Evolutionary conservation across 2,888 invertebrate species (phyloP).

Genomic region (Petrophora chlorosata): DNA sequence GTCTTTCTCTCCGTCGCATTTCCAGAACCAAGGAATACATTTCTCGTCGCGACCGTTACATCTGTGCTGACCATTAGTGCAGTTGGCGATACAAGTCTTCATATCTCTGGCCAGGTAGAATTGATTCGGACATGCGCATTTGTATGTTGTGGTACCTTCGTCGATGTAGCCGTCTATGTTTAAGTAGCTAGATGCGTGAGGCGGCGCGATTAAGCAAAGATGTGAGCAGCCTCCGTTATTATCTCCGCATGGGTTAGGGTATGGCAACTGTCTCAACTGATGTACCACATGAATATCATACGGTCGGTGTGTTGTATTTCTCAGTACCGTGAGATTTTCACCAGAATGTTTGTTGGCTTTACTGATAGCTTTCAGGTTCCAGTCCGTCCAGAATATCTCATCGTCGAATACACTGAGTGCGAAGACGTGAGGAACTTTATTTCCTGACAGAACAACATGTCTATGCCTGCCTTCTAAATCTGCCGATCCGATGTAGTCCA

Average conservation of each 20-base stretch:
- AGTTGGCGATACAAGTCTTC: conserved; percentile 96
- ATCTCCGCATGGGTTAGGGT: conserved; percentile 94
- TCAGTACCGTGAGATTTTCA: conserved; percentile 87
- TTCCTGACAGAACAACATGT: conserved; percentile 91
- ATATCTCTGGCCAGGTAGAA: conserved; percentile 92
- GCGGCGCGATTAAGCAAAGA: conserved; percentile 95
- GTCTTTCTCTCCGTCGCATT: conserved; percentile 95
- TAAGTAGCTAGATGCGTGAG: conserved; percentile 88
- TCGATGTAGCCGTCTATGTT: conserved; percentile 91
- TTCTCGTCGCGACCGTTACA: conserved; percentile 86
- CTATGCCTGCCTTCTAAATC: conserved; percentile 96
- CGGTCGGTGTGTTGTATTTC: conserved; percentile 97
- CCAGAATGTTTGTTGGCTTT: conserved; percentile 96
- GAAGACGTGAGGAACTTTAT: conserved; percentile 96
- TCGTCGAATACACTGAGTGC: conserved; percentile 97
- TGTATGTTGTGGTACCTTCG: conserved; percentile 90
- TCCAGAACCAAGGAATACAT: conserved; percentile 83
- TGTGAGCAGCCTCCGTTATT: conserved; percentile 99
- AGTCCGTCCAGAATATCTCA: conserved; percentile 97
- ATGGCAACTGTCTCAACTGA: conserved; percentile 92
- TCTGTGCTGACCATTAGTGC: conserved; percentile 93
- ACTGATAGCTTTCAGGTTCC: conserved; percentile 97
- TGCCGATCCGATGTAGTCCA: conserved; percentile 97
- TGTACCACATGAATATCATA: conserved; percentile 97
- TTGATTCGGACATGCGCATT: conserved; percentile 98